Evolutionary conservation across 2,888 invertebrate species (phyloP).

Genomic region (Miltochrista miniata): DNA sequence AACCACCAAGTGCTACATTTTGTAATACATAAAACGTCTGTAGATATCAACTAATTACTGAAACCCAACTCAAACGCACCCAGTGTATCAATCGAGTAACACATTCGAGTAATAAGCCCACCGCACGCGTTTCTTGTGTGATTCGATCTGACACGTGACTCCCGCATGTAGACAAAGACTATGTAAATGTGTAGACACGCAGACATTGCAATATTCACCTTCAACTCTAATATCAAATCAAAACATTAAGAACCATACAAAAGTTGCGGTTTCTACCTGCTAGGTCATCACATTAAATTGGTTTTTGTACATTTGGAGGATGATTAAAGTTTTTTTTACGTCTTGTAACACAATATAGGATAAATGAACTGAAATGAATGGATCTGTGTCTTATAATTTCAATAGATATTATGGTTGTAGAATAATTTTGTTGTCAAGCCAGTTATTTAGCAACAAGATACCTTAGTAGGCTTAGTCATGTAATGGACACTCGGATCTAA

Average conservation of each 20-base stretch:
- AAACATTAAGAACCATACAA: background rate
- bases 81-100: slow-evolving; percentile 31
- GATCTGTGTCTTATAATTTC: background rate
- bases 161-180: slow-evolving; percentile 41
- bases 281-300: slow-evolving; percentile 5
- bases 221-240: too few relatives aligned
- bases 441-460: slow-evolving; percentile 14
- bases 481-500: slow-evolving; percentile 22
- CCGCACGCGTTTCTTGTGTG: slow-evolving; percentile 57
- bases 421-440: slow-evolving; percentile 4
- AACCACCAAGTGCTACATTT: slow-evolving; percentile 18
- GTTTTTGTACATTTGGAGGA: too few relatives aligned
- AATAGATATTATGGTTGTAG: too few relatives aligned
- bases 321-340: background rate
- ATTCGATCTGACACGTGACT: slow-evolving; percentile 53
- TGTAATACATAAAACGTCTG: slow-evolving; percentile 18
- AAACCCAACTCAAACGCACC: slow-evolving; percentile 35
- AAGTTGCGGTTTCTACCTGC: background rate
- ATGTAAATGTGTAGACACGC: slow-evolving; percentile 13
- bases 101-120: slow-evolving; percentile 29
- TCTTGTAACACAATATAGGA: slow-evolving; percentile 5
- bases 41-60: slow-evolving; percentile 41
- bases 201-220: slow-evolving; percentile 14
- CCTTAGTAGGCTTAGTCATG: slow-evolving; percentile 6
- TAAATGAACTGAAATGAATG: slow-evolving; percentile 1